A percentile compares a stretch with the other conserved stretches of the same genome.
phyloP scores from a whole-genome alignment of 2,113 vertebrate species.

The Pampusana beccarii region DNA sequence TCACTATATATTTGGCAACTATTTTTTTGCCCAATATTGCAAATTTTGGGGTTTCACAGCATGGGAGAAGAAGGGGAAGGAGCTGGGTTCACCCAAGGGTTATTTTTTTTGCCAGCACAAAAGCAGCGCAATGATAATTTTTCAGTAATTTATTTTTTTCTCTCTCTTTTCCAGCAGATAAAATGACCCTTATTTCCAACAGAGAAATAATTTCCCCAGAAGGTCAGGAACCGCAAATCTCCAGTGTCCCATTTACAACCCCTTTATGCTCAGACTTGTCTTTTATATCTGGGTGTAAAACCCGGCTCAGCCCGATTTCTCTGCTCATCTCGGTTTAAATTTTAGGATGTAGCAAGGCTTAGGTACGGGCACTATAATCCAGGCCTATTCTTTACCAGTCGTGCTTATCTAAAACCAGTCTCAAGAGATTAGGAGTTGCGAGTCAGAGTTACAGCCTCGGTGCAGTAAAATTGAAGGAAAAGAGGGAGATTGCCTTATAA shows the following conservation, averaged over 20 bases:
- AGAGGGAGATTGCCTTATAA: conserved; percentile 44
- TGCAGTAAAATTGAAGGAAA: neutral
- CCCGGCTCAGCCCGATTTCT: neutral
- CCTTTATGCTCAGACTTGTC: fast-evolving
- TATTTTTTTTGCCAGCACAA: too few relatives aligned
- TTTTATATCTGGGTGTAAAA: neutral
- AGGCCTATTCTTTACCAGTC: neutral
- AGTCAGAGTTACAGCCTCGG: neutral
- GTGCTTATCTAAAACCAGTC: neutral
- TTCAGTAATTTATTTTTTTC: too few relatives aligned
- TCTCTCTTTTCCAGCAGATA: neutral
- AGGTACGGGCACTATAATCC: fast-evolving
- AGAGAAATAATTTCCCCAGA: neutral
- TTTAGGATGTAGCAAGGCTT: neutral
- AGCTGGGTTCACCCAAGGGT: neutral
- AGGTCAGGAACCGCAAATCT: neutral
- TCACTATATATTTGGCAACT: too few relatives aligned
- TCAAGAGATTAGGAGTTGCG: neutral
- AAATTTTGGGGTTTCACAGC: neutral
- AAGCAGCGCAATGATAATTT: neutral
- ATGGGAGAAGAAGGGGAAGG: neutral
- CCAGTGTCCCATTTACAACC: neutral
- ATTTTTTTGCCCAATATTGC: neutral
- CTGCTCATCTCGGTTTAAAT: fast-evolving
- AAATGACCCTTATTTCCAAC: neutral